Conservation (phyloP, 2,888 invertebrate genomes). For the Chaitophorus viminalis region DNA sequence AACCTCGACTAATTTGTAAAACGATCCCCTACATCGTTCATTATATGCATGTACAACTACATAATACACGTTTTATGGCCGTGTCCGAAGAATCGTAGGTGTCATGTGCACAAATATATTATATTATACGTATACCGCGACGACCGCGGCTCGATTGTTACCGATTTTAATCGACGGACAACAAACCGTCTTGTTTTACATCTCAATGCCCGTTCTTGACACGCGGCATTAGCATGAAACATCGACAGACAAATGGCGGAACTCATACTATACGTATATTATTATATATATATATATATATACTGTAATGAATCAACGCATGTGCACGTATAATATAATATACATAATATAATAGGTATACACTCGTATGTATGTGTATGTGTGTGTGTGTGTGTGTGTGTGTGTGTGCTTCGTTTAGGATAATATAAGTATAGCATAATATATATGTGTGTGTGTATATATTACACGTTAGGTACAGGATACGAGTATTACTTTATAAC, state of each 20-base stretch:
- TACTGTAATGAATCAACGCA: no score
- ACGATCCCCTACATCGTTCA: background rate
- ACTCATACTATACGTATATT: background rate
- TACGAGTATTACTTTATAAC: conserved; percentile 49
- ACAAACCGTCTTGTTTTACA: conserved; percentile 34
- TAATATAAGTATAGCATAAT: background rate
- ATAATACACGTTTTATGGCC: background rate
- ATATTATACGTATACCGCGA: no score
- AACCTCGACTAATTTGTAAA: conserved; percentile 9
- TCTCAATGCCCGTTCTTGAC: conserved; percentile 19
- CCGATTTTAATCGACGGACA: conserved; percentile 28
- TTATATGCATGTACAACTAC: background rate
- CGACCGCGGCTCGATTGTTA: conserved; percentile 4
- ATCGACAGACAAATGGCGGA: conserved; percentile 9
- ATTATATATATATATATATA: no score
- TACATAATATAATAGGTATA: no score
- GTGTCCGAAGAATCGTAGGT: no score
- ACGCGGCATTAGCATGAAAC: conserved; percentile 25
- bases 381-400: background rate
- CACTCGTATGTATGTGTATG: background rate
- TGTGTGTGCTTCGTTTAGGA: background rate
- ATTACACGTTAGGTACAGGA: background rate
- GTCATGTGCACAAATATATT: no score
- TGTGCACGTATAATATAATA: no score
- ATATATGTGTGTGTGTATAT: background rate